These are phyloP conservation scores for Epinephelus lanceolatus DNA, from an alignment of 2,113 vertebrate species.

Conservation along the genomic window DNA sequence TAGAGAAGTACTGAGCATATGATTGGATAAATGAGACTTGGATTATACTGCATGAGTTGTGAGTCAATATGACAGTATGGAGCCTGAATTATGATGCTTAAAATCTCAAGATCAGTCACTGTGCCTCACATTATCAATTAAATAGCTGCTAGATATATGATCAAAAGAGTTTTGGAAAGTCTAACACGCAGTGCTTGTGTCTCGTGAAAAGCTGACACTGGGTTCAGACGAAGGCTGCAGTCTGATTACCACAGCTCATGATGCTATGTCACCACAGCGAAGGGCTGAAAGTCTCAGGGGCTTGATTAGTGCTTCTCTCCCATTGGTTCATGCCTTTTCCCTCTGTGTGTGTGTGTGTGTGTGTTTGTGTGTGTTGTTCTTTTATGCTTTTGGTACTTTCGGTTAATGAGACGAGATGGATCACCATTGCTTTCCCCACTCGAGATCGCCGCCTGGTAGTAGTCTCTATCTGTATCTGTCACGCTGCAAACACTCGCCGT, in stretches of 20 bases:
- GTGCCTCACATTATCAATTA: background rate
- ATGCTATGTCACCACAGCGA: slow-evolving; percentile 22
- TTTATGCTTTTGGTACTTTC: background rate
- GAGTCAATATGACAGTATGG: background rate
- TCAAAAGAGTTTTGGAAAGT: slow-evolving; percentile 8
- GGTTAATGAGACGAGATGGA: slow-evolving; percentile 58
- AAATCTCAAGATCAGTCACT: slow-evolving; percentile 27
- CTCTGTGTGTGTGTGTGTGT: background rate
- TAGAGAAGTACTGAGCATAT: background rate
- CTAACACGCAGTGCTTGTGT: background rate
- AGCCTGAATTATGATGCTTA: slow-evolving; percentile 13
- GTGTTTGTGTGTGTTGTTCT: slow-evolving; percentile 5
- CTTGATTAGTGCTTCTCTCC: slow-evolving; percentile 61
- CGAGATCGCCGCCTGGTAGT: background rate
- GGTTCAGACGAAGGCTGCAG: slow-evolving; percentile 18
- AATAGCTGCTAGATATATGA: slow-evolving; percentile 17
- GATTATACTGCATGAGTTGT: background rate
- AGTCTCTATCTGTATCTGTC: slow-evolving; percentile 34
- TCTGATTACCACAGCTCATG: slow-evolving; percentile 1
- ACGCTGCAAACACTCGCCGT: slow-evolving; percentile 1
- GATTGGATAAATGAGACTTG: background rate
- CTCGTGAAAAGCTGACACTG: background rate
- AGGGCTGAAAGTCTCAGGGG: slow-evolving; percentile 46
- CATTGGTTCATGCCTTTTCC: slow-evolving; percentile 28
- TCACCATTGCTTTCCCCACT: slow-evolving; percentile 11